Base-by-base conservation (phyloP, 2,797 vertebrate genomes). In the Spinibarbus caldwelli region DNA sequence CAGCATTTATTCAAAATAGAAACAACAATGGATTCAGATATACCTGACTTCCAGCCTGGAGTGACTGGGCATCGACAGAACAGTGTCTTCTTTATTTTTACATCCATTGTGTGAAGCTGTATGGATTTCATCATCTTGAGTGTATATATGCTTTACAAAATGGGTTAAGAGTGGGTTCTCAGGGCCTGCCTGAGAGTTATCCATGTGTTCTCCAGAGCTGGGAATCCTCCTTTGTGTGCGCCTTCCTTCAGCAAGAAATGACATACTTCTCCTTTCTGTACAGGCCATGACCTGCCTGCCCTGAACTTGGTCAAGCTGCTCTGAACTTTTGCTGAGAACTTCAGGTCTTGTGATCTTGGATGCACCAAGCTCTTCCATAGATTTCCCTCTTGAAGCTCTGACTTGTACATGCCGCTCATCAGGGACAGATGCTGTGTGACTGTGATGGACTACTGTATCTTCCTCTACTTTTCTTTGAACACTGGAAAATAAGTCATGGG, bases 311-410 rank as follows among this genome's bases (percentile, higher is more conserved):
- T 94, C 94, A 82, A 97, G 91, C 80, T 96, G 94, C 88, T 97
- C 96, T 2, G 94, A 93, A 88, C 96, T 96, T 91, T 92, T 94
- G 90, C 95, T 97, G 49, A 94, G 71, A 47, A 88, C 87, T 0
- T 85, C 87, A 1, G 92, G 83, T n/a, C 83, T 91, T 23, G 82
- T 85, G 87, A 90, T 70, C 88, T 88, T 91, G 34, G 91, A 85
- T 1, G 79, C 84, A 6, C 93, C 95, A 0, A 94, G 91, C 83
- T 96, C 96, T 90, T 96, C 95, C 96, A 95, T 92, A 49, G 95
- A 96, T 89, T 94, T 95, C 29, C 95, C 95, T 78, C 95, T 91
- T 41, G 93, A 90, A 43, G 94, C 92, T 17, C 92, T 87, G 78
- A 92, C 88, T 75, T 93, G 92, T 66, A 89, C 84, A 0, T 2